Base-by-base conservation (phyloP, 2,888 invertebrate genomes). In the Melieria picta region DNA sequence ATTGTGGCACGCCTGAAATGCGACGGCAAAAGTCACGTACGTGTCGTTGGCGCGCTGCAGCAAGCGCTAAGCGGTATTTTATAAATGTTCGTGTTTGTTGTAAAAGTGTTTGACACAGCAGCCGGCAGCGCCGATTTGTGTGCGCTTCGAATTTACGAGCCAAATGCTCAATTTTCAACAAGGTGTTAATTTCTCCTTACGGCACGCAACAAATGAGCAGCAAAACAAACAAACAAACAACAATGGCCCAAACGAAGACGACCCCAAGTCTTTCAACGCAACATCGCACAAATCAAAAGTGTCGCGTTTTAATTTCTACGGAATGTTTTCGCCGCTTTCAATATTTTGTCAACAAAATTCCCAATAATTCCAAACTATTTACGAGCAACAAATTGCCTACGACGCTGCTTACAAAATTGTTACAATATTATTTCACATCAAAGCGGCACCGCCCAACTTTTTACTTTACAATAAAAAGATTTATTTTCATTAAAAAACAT, bases 1-100 rank as follows among this genome's bases (percentile, higher is more conserved):
- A 78, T 77, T 77, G 75, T 73, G 77, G 69, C 69, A 73, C 78
- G 74, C 74, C 69, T 73, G 71, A 74, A 73, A 76, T 75, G 72
- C 72, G 74, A 72, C 74, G 73, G 66, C 66, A 76, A 77, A 77
- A 77, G 76, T 78, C 78, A 78, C 78, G 78, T 78, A 74, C 77
- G 52, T 48, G 42, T 47, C 16, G 42, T 66, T 58, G 47, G 48
- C 11, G 47, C 43, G 48, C 48, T 66, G 42, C 48, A 11, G 11
- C 30, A 30, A 30, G 30, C 30, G 30, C 30, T 30, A 30, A 30
- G 30, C 30, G 30, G 30, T 30, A 30, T 30, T 30, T 30, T 30
- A 30, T 30, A 30, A 30, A 30, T 30, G 30, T 30, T 30, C 30
- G 30, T 30, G 30, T 30, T 30, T 30, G 30, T 30, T 30, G 30